Conservation (phyloP, 2,797 vertebrate species). For the Acanthurus tractus region DNA sequence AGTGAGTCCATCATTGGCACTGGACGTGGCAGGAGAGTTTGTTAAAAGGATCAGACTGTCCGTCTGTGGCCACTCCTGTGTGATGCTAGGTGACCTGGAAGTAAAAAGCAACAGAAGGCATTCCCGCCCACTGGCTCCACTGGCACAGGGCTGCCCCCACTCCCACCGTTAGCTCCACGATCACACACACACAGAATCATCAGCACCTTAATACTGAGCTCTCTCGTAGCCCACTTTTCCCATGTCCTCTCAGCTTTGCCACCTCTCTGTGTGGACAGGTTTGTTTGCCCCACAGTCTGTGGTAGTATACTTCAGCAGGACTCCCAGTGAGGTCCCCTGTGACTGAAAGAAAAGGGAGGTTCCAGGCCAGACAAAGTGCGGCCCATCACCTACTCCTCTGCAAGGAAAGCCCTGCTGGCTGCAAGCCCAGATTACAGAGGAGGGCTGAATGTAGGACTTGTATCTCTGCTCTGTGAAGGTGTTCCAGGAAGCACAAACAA, state of each 20-base stretch:
- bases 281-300: conserved; percentile 33
- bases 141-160: conserved; percentile 63
- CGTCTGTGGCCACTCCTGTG: conserved; percentile 45
- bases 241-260: conserved; percentile 23
- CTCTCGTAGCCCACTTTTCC: conserved; percentile 9
- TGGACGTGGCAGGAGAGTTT: conserved; percentile 31
- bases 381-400: conserved; percentile 66
- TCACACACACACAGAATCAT: conserved; percentile 43
- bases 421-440: conserved; percentile 61
- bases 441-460: conserved; percentile 33
- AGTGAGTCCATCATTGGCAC: conserved; percentile 9
- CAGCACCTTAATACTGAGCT: conserved; percentile 42
- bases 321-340: conserved; percentile 36
- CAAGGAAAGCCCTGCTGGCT: conserved; percentile 76
- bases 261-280: conserved; percentile 24
- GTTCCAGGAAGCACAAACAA: conserved; percentile 65
- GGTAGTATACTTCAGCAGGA: conserved; percentile 47
- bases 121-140: conserved; percentile 74
- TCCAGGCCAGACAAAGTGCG: conserved; percentile 67
- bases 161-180: conserved; percentile 56
- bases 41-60: conserved; percentile 41
- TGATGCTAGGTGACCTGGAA: conserved; percentile 84
- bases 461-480: conserved; percentile 61
- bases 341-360: conserved; percentile 54
- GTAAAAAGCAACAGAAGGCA: conserved; percentile 84